phyloP scores from a whole-genome alignment of 2,797 vertebrate species.

The Acanthis flammea region DNA sequence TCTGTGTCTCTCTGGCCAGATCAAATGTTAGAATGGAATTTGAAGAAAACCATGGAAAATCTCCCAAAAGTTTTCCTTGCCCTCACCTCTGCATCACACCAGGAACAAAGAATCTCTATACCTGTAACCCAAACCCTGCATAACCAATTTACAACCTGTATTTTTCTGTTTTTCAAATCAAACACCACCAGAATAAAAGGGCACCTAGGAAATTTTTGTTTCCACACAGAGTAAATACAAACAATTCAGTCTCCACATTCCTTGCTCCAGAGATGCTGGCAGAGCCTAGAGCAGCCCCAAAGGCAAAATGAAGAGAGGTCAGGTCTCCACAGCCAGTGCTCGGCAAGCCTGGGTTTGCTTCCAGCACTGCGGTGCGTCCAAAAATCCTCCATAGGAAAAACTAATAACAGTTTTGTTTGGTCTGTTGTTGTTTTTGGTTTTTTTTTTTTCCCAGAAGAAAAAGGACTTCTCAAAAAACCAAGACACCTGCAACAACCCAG shows the following conservation, averaged over 20 bases:
- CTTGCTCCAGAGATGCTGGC: not conserved
- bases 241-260: not conserved
- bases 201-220: not conserved
- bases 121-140: not conserved
- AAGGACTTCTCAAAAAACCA: slow-evolving; percentile 3
- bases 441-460: not conserved
- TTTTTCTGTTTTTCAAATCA: not conserved
- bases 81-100: not conserved
- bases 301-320: not conserved
- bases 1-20: not conserved
- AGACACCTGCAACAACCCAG: slow-evolving; percentile 41
- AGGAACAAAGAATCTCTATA: not conserved
- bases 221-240: not conserved
- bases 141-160: not conserved
- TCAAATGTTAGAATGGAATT: not conserved
- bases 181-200: not conserved
- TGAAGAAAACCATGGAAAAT: not conserved
- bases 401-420: not conserved
- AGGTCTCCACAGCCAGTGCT: not conserved
- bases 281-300: not conserved
- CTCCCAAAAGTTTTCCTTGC: not conserved
- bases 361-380: rapidly evolving
- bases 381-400: not conserved
- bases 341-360: not conserved
- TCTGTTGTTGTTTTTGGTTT: not conserved